Conservation (phyloP, 37 sponge, comb jelly and placozoan species). For the Beroe ovata region DNA sequence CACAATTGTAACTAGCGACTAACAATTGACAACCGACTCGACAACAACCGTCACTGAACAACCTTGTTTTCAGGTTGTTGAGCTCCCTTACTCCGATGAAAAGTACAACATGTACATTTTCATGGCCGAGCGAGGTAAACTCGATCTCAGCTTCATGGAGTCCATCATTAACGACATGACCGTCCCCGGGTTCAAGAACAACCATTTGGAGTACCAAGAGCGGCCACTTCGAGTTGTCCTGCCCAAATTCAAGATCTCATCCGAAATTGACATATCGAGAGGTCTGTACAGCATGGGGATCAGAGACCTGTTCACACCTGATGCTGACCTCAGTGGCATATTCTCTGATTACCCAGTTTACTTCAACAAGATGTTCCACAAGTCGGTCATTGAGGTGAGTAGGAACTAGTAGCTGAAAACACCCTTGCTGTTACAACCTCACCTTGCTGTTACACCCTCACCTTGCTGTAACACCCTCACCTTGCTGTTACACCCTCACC, state of each 20-base stretch:
- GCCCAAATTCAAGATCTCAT: constrained; percentile 50
- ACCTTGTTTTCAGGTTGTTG: constrained; percentile 21
- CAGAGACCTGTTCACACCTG: background rate
- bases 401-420: no score
- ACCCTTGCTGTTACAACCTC: no score
- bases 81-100: constrained; percentile 59
- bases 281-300: constrained; percentile 15
- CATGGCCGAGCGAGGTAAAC: constrained; percentile 49
- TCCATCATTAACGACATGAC: constrained; percentile 10
- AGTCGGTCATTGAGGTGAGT: constrained; percentile 23
- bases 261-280: constrained; percentile 16
- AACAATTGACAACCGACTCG: no score
- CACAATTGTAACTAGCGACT: no score
- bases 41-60: no score
- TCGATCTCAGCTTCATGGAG: constrained; percentile 34
- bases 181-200: constrained; percentile 4
- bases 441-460: no score
- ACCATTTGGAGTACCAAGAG: constrained; percentile 50
- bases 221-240: constrained; percentile 16
- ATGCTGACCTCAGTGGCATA: constrained; percentile 39
- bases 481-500: no score
- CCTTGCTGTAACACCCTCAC: no score
- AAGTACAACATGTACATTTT: constrained; percentile 54
- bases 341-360: constrained; percentile 9
- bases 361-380: constrained; percentile 57